phyloP scores from a whole-genome alignment of 2,888 invertebrate genomes.

The Ormyrus thymus region DNA sequence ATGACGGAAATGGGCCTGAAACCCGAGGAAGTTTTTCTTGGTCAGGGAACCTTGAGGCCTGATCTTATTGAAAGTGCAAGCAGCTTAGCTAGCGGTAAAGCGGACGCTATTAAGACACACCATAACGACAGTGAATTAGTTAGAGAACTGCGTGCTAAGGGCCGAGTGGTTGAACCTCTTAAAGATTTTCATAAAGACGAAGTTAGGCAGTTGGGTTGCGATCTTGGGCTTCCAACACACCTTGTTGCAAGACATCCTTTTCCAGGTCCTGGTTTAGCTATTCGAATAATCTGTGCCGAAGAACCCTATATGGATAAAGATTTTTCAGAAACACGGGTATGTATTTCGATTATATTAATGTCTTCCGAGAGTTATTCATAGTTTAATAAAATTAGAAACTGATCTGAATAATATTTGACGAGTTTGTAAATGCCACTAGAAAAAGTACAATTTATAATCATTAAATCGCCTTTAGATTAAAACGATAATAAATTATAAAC shows the following conservation, averaged over 20 bases:
- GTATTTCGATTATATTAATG: slow-evolving; percentile 18
- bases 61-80: slow-evolving; percentile 99
- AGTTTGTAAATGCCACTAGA: background rate
- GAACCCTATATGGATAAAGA: slow-evolving; percentile 96
- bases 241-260: slow-evolving; percentile 97
- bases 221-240: slow-evolving; percentile 90
- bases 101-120: slow-evolving; percentile 98
- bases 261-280: slow-evolving; percentile 98
- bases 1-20: slow-evolving; percentile 91
- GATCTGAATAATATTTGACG: background rate
- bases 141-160: slow-evolving; percentile 82
- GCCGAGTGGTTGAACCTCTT: slow-evolving; percentile 97
- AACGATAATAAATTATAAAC: no score
- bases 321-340: slow-evolving; percentile 94
- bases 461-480: no score
- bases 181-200: slow-evolving; percentile 99
- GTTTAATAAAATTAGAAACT: no score
- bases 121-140: slow-evolving; percentile 99
- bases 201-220: slow-evolving; percentile 90
- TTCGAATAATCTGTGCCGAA: slow-evolving; percentile 95
- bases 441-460: background rate
- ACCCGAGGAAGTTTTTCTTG: slow-evolving; percentile 93
- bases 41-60: slow-evolving; percentile 96
- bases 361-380: no score
- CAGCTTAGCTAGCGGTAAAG: slow-evolving; percentile 87